Percentiles rank a stretch among this genome's conserved stretches.
Evolutionary conservation across 2,113 vertebrate species (phyloP).

Genomic region (Melanotaenia duboulayi): DNA sequence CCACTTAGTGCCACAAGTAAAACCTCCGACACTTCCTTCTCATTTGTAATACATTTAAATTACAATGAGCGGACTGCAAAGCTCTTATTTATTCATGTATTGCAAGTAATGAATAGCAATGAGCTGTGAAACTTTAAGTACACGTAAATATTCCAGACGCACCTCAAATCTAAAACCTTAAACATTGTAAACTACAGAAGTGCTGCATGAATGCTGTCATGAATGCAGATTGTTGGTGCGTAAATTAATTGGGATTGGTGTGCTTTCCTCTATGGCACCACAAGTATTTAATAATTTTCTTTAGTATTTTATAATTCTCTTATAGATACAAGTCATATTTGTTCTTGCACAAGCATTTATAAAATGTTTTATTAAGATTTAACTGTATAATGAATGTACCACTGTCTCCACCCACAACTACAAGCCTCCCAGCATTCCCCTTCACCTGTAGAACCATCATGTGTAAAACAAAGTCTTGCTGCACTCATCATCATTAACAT

Average conservation of each 20-base stretch:
- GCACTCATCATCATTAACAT: conserved; percentile 46
- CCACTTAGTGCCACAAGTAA: background rate
- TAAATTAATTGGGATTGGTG: conserved; percentile 9
- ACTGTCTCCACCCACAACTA: background rate
- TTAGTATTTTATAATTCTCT: too few relatives aligned
- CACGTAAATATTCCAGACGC: conserved; percentile 28
- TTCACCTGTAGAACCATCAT: conserved; percentile 20
- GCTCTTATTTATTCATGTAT: conserved; percentile 26
- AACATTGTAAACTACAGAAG: conserved; percentile 19
- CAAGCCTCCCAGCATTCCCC: conserved; percentile 2
- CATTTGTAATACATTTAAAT: conserved; percentile 12
- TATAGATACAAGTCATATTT: background rate
- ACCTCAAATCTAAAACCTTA: conserved; percentile 26
- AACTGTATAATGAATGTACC: conserved; percentile 4
- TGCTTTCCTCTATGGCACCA: background rate
- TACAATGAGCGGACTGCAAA: background rate
- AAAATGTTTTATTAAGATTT: conserved; percentile 35
- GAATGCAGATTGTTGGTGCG: conserved; percentile 29
- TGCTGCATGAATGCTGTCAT: background rate
- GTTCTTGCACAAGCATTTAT: background rate
- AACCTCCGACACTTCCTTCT: background rate
- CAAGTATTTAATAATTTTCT: conserved; percentile 13
- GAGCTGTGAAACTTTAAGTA: conserved; percentile 25
- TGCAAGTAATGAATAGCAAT: conserved; percentile 50
- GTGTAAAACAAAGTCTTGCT: conserved; percentile 8